These are phyloP conservation scores for Pogonocichla stellata DNA, from an alignment of 2,113 vertebrate genomes.

Conservation along the genomic window DNA sequence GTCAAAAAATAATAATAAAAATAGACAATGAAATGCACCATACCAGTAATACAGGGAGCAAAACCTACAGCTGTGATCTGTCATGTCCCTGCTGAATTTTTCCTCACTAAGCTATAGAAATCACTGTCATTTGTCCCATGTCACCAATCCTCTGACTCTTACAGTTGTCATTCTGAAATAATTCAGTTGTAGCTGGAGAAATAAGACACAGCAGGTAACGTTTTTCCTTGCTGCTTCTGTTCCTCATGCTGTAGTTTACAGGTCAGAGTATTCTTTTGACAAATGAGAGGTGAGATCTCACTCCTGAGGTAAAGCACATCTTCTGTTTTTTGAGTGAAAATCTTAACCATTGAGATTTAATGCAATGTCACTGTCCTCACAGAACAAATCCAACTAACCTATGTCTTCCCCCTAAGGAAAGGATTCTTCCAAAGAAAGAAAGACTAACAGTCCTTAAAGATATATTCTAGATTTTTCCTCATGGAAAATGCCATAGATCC, in stretches of 20 bases:
- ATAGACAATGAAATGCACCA: neutral
- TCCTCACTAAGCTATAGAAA: neutral
- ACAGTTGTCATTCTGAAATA: neutral
- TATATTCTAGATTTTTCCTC: neutral
- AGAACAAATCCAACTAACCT: neutral
- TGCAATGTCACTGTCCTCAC: neutral
- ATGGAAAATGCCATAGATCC: neutral
- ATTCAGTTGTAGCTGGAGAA: neutral
- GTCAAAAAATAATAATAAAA: neutral
- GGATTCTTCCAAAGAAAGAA: neutral
- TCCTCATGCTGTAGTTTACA: neutral
- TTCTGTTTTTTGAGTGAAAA: neutral
- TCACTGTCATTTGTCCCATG: neutral
- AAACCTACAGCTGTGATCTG: neutral
- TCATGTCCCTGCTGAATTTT: neutral
- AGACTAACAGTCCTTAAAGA: neutral
- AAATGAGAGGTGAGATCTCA: neutral
- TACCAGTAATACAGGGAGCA: neutral
- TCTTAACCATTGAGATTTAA: neutral
- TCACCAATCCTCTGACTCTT: neutral
- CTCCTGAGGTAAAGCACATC: neutral
- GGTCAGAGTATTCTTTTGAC: neutral
- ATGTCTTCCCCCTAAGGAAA: neutral
- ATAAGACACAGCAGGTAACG: neutral
- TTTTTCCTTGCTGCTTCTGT: neutral